Base-by-base conservation (phyloP, 2,888 invertebrate species). In the Campoletis raptor region DNA sequence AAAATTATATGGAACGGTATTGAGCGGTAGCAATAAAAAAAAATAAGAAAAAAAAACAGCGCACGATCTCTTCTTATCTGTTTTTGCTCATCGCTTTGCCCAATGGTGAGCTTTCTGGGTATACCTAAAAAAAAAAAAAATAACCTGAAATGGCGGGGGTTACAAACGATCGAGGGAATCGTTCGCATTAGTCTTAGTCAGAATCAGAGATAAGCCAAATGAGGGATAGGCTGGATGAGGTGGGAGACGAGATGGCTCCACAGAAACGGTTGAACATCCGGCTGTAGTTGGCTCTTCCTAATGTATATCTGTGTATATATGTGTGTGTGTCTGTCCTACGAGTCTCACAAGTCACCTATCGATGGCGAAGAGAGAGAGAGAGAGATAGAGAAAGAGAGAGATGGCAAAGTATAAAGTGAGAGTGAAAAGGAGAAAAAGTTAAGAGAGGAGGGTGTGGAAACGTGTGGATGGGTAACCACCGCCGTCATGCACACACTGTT, bases 151-250 rank as follows among this genome's bases (percentile, higher is more conserved):
- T 54, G 86, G 76, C 24, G 80, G 90, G 89, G 89, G 92, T 92
- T 93, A 92, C 92, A 92, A 93, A 93, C 92, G 93, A 93, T 92
- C 91, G 88, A 85, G 90, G 90, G 91, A 92, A 93, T 92, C 92
- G 91, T 82, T 87, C 85, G 90, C 92, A 93, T 93, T 92, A 92
- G 92, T 92, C 92, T 92, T 90, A 90, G 92, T 92, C 92, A 92
- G 92, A 92, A 92, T 92, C 92, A 92, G 92, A 92, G 92, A 92
- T 92, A 92, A 92, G 90, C 92, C 91, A 91, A 91, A 92, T 92
- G 92, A 92, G 90, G 90, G 90, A 92, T 91, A 88, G 89, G 81
- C 82, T 40, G 74, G 87, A 37, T 80, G 73, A 57, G 87, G 70
- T 40, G 80, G 72, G 76, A 67, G 12, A 76, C 45, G 18, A 57